Evolutionary conservation across 2,888 invertebrate species (phyloP), one percentile per base, ranked within the genome.

Genomic region (Leucophenga montana): DNA sequence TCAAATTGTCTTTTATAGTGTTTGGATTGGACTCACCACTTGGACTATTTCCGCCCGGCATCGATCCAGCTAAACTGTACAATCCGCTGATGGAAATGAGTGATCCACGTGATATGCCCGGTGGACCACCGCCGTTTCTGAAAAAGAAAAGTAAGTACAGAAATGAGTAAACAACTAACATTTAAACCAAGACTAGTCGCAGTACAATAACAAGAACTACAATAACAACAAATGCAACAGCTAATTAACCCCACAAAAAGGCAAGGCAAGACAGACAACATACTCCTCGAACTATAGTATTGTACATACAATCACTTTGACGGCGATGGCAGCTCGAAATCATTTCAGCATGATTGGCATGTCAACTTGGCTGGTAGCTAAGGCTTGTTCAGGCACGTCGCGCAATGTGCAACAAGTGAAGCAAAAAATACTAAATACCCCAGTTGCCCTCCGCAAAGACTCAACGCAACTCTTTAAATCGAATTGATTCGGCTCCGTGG

Each of bases 101-200:
- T n/a, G 94, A 94, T 79, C 93, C 93, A 77, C 90, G 93, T 82
- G 91, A 91, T 75, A 91, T 92, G 82, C 91, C 92, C 59, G 90
- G 92, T 74, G 94, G 94, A 81, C 90, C 92, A 75, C 92, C 92
- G 85, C 92, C 92, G 78, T 93, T 91, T 83, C 92, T 93, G 79
- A 95, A 94, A 91, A 93, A 93, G 91, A 95, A 95, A 92, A 93
- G 94, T 94, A 90, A 93, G 94, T 92, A 80, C 22, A 64, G 14
- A 64, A 65, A 61, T 53, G 6, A 3, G 39, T 6, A 64, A 64
- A 20, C 53, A 27, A 22, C 9, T 27, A 53, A 53, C 53, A 18
- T 53, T 53, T 53, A 16, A 53, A 18, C 8, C 33, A 8, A 11
- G 65, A 69, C 56, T 44, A 65, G 44, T 61, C 31, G n/a, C 70